Evolutionary conservation across 2,888 invertebrate genomes (phyloP).

Genomic region (Adela reaumurella): DNA sequence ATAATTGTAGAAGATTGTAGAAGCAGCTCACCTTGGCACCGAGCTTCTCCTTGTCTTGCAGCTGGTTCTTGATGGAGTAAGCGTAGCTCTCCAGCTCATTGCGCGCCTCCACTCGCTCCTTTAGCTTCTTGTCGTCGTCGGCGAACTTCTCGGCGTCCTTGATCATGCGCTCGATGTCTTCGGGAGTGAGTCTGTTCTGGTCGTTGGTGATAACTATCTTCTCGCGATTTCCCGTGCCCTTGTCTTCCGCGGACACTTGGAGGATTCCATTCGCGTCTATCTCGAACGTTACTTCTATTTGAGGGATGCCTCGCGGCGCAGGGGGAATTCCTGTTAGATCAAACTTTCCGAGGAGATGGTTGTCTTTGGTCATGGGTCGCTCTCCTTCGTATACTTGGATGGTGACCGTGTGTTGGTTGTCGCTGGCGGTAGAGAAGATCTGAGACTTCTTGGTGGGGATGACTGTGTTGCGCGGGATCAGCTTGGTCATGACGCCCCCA

Average conservation of each 20-base stretch:
- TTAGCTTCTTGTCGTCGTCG: slow-evolving; percentile 96
- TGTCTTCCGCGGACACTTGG: slow-evolving; percentile 97
- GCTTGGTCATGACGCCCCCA: slow-evolving; percentile 99
- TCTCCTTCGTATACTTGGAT: slow-evolving; percentile 99
- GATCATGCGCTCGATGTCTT: slow-evolving; percentile 99
- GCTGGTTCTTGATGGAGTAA: slow-evolving; percentile 95
- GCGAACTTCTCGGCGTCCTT: slow-evolving; percentile 98
- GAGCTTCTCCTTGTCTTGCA: slow-evolving; percentile 94
- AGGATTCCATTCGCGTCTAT: slow-evolving; percentile 93
- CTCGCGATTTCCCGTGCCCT: slow-evolving; percentile 97
- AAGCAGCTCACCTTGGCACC: slow-evolving; percentile 81
- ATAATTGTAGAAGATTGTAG: too few relatives aligned
- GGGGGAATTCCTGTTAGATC: slow-evolving; percentile 97
- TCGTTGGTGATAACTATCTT: slow-evolving; percentile 99
- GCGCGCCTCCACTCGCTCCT: slow-evolving; percentile 92
- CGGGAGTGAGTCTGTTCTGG: slow-evolving; percentile 93
- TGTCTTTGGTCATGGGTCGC: slow-evolving; percentile 99
- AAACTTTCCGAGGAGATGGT: slow-evolving; percentile 97
- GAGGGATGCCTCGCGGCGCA: slow-evolving; percentile 88
- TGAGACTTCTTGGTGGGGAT: slow-evolving; percentile 99
- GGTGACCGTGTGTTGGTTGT: slow-evolving; percentile 98
- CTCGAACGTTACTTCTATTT: slow-evolving; percentile 93
- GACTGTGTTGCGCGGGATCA: slow-evolving; percentile 96
- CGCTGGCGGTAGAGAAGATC: slow-evolving; percentile 98
- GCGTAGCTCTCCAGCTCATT: slow-evolving; percentile 97